Conservation (phyloP, 2,113 vertebrate species). For the Gymnarchus niloticus region DNA sequence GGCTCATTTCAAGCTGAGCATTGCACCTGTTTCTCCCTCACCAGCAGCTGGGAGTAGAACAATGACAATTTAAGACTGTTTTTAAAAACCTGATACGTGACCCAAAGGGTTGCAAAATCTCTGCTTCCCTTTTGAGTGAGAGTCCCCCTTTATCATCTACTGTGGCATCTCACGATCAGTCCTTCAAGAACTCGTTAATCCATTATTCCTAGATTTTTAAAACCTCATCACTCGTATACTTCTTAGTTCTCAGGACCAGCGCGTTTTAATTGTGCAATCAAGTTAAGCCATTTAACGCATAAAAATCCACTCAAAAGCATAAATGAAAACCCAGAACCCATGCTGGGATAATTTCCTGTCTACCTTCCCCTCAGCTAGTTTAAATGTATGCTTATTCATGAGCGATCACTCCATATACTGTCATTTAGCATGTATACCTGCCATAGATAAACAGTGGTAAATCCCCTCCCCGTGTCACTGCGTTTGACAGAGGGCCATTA, state of each 20-base stretch:
- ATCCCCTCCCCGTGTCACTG: conserved; percentile 54
- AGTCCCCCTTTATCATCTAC: background rate
- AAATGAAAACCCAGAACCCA: conserved; percentile 15
- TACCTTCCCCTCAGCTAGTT: background rate
- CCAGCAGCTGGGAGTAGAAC: background rate
- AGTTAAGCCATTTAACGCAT: conserved; percentile 14
- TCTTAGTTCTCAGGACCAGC: background rate
- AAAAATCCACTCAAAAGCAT: conserved; percentile 16
- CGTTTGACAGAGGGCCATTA: conserved; percentile 51
- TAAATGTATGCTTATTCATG: conserved; percentile 6
- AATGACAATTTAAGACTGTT: background rate
- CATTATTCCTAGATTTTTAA: conserved; percentile 5
- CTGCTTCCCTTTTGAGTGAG: background rate
- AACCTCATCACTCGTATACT: too few relatives aligned
- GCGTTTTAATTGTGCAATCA: conserved; percentile 13
- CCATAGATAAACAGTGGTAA: conserved; percentile 59
- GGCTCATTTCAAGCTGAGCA: background rate
- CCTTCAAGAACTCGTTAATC: background rate
- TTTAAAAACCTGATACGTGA: background rate
- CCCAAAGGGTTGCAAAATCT: background rate
- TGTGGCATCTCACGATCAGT: too few relatives aligned
- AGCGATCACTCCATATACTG: conserved; percentile 15
- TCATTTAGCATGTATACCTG: conserved; percentile 21
- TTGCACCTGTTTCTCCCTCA: background rate
- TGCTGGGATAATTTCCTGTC: conserved; percentile 18